Conservation (phyloP, 2,797 vertebrate genomes). For the Cetoscarus ocellatus region DNA sequence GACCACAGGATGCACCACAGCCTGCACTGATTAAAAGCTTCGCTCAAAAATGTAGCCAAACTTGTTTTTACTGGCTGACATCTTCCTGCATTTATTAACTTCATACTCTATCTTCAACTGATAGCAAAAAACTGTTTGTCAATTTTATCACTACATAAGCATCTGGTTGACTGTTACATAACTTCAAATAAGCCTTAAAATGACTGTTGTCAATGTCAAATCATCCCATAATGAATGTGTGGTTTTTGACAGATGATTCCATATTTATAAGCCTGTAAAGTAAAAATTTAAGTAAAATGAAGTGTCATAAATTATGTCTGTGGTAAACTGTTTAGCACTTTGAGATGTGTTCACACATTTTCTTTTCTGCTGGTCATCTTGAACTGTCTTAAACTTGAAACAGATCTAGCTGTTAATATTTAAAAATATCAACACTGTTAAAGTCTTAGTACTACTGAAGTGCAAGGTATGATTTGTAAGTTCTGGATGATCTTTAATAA, state of each 20-base stretch:
- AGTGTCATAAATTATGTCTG: conserved; percentile 17
- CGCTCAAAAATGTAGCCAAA: neutral
- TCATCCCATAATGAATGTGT: neutral
- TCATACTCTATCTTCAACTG: conserved; percentile 6
- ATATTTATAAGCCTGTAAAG: conserved; percentile 38
- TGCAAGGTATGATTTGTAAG: neutral
- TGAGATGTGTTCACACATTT: neutral
- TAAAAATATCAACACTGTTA: conserved; percentile 19
- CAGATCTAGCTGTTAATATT: neutral
- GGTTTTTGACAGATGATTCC: neutral
- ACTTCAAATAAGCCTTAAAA: neutral
- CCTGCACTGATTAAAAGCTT: neutral
- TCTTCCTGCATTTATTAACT: neutral
- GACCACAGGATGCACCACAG: conserved; percentile 1
- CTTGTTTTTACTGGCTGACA: neutral
- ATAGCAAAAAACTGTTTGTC: conserved; percentile 7
- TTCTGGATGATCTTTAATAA: neutral
- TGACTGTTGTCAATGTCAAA: conserved; percentile 31
- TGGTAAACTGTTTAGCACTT: conserved; percentile 29
- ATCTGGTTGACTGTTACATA: conserved; percentile 22
- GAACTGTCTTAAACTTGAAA: conserved; percentile 21
- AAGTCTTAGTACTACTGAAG: neutral
- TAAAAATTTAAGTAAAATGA: neutral
- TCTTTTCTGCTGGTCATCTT: conserved; percentile 13
- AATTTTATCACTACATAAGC: conserved; percentile 55